Base-by-base conservation (phyloP, 2,797 vertebrate genomes). In the Spea hammondii region DNA sequence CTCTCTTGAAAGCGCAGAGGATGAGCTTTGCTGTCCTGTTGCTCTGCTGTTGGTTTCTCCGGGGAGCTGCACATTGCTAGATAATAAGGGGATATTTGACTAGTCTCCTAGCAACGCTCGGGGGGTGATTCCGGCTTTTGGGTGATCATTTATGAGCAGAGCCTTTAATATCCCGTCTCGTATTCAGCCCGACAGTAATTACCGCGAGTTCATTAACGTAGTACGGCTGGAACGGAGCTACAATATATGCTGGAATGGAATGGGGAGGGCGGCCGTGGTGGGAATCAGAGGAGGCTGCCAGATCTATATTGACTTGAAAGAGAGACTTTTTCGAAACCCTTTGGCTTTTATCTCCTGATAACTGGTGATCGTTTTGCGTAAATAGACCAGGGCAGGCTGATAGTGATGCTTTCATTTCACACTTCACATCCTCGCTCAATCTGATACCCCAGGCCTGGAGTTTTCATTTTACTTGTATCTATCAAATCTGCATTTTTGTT, bases 391-490 rank as follows among this genome's bases (percentile, higher is more conserved):
- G 84, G 80, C 87, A 85, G 85, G 88, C 88, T 90, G 88, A 91
- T 93, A 89, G 90, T 89, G 85, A 90, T 89, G 92, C 90, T 93
- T 95, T 94, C 90, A 94, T 95, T 94, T 94, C 93, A 93, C 92
- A 90, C 91, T 89, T 83, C 83, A 89, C 84, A 85, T 86, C 83
- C 78, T 74, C 65, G 4, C 48, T 14, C 17, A 68, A 74, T 79
- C 71, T 46, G 64, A 79, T 69, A 69, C 32, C 57, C 65, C n/a
- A 17, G 65, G 50, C 71, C 67, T 47, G 44, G 50, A 79, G 72
- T 79, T 59, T 79, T 73, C 55, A 14, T 48, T 67, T 67, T 32
- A 44, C 32, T 53, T 6, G 59, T 72, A 57, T 66, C 70, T 48
- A 14, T 2, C 13, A 17, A 71, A 78, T 78, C 68, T 8, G 11